Conservation (phyloP, 1,140 invertebrate species). For the Drosophila oshimai region DNA sequence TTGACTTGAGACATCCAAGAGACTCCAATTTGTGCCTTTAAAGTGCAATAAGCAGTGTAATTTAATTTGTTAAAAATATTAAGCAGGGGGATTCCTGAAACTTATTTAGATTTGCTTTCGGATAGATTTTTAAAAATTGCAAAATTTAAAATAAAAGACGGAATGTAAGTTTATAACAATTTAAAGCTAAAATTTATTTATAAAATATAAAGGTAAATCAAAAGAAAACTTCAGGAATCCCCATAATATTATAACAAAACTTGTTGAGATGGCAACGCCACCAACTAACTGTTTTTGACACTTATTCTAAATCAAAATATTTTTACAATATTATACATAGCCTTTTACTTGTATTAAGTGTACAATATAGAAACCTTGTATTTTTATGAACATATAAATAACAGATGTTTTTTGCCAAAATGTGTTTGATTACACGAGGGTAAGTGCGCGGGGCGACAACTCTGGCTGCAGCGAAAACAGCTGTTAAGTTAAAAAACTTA, state of each 20-base stretch:
- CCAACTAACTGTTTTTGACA: neutral
- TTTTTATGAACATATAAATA: slow-evolving; percentile 5
- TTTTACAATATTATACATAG: neutral
- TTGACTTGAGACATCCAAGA: neutral
- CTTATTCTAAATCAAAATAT: neutral
- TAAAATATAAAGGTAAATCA: neutral
- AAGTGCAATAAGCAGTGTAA: slow-evolving; percentile 35
- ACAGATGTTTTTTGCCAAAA: neutral
- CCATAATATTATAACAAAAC: neutral
- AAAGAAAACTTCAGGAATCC: neutral
- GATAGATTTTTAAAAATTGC: no score
- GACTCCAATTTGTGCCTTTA: slow-evolving; percentile 28
- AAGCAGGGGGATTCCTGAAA: neutral
- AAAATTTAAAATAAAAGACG: neutral
- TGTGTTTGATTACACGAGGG: slow-evolving; percentile 20
- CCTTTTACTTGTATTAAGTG: neutral
- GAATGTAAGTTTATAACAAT: no score
- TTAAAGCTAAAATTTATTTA: neutral
- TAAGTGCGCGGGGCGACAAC: slow-evolving; percentile 6
- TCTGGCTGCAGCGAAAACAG: neutral
- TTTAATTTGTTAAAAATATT: slow-evolving; percentile 11
- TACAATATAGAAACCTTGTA: neutral
- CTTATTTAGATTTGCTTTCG: neutral
- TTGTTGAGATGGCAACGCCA: slow-evolving; percentile 10
- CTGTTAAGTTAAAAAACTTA: neutral